Conservation (phyloP, 2,888 invertebrate species). For the Neoaliturus tenellus region DNA sequence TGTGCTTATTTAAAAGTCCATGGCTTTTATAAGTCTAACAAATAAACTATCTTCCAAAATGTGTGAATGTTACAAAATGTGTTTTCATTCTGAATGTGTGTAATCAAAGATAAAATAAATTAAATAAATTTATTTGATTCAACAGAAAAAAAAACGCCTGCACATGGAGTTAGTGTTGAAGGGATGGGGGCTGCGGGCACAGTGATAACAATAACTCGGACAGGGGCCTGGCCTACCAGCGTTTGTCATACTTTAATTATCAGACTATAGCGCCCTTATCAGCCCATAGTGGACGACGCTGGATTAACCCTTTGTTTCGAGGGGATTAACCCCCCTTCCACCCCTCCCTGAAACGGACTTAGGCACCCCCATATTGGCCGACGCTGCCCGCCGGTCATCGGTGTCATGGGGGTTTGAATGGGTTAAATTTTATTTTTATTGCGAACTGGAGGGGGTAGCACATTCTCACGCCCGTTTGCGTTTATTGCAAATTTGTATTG, state of each 20-base stretch:
- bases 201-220: conserved; percentile 42
- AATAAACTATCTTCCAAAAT: too few species aligned
- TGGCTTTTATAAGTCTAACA: too few species aligned
- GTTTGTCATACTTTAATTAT: conserved; percentile 49
- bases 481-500: too few species aligned
- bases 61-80: too few species aligned
- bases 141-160: not conserved
- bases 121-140: too few species aligned
- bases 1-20: too few species aligned
- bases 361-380: conserved; percentile 5
- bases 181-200: conserved; percentile 9
- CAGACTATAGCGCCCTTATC: conserved; percentile 50
- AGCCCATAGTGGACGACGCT: conserved; percentile 27
- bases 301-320: conserved; percentile 49
- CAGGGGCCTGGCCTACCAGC: not conserved
- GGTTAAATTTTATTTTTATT: conserved; percentile 19
- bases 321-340: conserved; percentile 20
- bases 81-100: too few species aligned
- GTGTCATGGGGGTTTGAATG: not conserved
- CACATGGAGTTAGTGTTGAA: not conserved
- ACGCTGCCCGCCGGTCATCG: not conserved
- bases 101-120: too few species aligned
- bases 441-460: not conserved
- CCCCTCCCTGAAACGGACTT: conserved; percentile 3
- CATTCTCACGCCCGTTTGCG: not conserved